These are phyloP conservation scores for Muschampia plurimacula DNA, from an alignment of 2,888 invertebrate genomes.

Conservation along the genomic window DNA sequence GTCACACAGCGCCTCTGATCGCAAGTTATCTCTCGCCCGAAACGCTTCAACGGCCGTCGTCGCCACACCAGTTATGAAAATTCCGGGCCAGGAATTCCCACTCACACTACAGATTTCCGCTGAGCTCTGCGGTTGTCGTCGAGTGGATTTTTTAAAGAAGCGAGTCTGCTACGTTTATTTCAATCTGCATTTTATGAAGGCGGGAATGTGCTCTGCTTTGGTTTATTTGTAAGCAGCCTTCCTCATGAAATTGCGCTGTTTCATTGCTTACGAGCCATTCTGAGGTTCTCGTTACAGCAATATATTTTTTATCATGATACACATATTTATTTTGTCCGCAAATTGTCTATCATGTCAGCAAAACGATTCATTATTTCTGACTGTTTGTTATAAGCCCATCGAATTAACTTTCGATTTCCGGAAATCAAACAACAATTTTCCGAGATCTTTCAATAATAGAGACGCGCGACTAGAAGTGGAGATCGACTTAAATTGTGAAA, in stretches of 20 bases:
- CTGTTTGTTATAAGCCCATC: conserved; percentile 40
- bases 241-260: conserved; percentile 82
- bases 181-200: conserved; percentile 80
- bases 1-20: conserved; percentile 62
- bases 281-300: conserved; percentile 76
- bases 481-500: not conserved
- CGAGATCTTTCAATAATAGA: conserved; percentile 32
- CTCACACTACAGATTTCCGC: conserved; percentile 81
- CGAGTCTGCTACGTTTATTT: conserved; percentile 80
- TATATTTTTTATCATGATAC: conserved; percentile 73
- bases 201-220: conserved; percentile 81
- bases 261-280: conserved; percentile 82
- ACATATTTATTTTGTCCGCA: conserved; percentile 60
- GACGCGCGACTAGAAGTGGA: not conserved
- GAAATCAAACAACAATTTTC: conserved; percentile 43
- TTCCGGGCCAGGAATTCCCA: conserved; percentile 78
- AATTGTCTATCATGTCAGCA: conserved; percentile 62
- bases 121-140: conserved; percentile 80
- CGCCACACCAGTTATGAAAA: conserved; percentile 78
- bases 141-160: conserved; percentile 78
- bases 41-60: conserved; percentile 67
- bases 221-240: conserved; percentile 82
- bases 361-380: conserved; percentile 58
- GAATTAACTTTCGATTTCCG: conserved; percentile 1
- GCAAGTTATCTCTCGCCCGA: conserved; percentile 74